Evolutionary conservation across 2,113 vertebrate genomes (phyloP), one percentile per base, ranked within the genome.

Genomic region (Lutjanus erythropterus): DNA sequence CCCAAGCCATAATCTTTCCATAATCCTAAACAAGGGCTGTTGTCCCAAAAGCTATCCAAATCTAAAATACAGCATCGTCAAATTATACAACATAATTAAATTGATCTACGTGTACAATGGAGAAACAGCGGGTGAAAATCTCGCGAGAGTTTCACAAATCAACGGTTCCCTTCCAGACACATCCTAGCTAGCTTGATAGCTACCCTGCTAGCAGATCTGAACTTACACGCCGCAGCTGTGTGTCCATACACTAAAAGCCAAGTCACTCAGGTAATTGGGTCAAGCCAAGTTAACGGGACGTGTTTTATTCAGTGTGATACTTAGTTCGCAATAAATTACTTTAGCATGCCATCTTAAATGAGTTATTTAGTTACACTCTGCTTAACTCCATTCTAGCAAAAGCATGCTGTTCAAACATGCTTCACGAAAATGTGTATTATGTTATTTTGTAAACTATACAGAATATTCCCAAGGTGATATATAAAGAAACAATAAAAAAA

Each of bases 191-290:
- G 79, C 86, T 61, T 77, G 6, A 11, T 12, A 55, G 86, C 87
- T 80, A 86, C 68, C 74, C 1, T 66, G 81, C 75, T 91, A 91
- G 35, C 66, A 35, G 85, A 74, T 31, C 66, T 50, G 71, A 72
- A 62, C 59, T 49, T 41, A 19, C 0, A 7, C 4, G 12, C 39
- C 47, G 47, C 49, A 71, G 23, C 46, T 62, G 35, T 27, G 27
- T 29, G 18, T 31, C 10, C 33, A 31, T 3, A 10, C 21, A 50
- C 8, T 25, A 2, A 39, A 21, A 62, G 3, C 39, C 6, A 33
- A 50, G 0, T 47, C 58, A 35, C 7, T 0, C 5, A 5, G 3
- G 2, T 4, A 1, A 12, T 27, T 2, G 12, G 19, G 6, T 29
- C 6, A 1, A 33, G 9, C 11, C 2, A 37, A 0, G 23, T 0